phyloP scores from a whole-genome alignment of 2,888 invertebrate species.

The Trachelus stipa region DNA sequence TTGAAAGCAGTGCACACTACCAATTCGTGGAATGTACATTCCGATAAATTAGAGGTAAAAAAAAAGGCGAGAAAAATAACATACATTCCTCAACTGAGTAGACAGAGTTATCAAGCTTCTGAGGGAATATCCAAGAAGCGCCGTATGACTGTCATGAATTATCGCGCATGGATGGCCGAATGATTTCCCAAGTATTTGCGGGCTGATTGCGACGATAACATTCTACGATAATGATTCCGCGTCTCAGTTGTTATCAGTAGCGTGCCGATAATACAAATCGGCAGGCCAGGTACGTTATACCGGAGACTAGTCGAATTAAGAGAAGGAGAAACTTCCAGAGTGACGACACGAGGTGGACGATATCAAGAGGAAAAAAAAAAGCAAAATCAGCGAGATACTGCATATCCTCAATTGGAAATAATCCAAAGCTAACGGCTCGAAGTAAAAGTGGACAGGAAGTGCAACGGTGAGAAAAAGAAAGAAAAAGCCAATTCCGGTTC shows the following conservation, averaged over 20 bases:
- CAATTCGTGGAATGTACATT: background rate
- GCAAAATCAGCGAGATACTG: background rate
- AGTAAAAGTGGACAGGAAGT: background rate
- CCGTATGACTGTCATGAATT: background rate
- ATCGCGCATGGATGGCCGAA: background rate
- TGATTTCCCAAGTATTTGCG: background rate
- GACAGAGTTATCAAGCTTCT: background rate
- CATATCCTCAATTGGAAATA: background rate
- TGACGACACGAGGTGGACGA: background rate
- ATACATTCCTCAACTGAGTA: background rate
- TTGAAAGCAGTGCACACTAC: background rate
- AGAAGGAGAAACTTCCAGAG: background rate
- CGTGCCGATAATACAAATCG: background rate
- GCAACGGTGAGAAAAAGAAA: background rate
- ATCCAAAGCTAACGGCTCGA: background rate
- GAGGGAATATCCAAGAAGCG: background rate
- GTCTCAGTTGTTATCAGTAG: background rate
- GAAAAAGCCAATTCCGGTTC: background rate
- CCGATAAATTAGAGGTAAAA: background rate
- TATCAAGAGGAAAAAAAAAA: background rate
- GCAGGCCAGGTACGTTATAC: background rate
- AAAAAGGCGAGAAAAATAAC: background rate
- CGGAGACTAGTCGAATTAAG: background rate
- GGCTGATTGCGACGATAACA: background rate
- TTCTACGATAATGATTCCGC: background rate